Conservation (phyloP, 2,797 vertebrate species). For the Phataginus tetradactyla region DNA sequence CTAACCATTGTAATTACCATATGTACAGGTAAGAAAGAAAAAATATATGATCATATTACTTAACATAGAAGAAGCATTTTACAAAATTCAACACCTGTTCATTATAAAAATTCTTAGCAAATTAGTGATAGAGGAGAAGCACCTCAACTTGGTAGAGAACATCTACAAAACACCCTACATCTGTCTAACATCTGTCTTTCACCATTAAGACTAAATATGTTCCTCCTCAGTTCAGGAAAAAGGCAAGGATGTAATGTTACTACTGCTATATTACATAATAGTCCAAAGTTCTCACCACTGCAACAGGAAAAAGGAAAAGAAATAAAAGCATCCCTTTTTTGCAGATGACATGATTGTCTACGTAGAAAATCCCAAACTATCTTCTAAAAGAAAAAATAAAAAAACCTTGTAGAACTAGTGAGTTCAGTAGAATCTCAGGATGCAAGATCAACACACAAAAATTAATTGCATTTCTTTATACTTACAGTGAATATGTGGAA, state of each 20-base stretch:
- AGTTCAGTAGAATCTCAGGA: not conserved
- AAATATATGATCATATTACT: not conserved
- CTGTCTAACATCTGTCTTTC: not conserved
- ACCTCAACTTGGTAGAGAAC: not conserved
- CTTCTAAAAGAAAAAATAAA: not conserved
- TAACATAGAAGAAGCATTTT: not conserved
- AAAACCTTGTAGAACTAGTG: not conserved
- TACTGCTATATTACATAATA: not conserved
- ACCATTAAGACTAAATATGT: not conserved
- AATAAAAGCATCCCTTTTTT: not conserved
- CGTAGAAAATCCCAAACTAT: not conserved
- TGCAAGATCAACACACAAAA: not conserved
- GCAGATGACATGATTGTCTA: not conserved
- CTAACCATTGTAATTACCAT: not conserved
- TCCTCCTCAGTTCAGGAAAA: not conserved
- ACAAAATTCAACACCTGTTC: not conserved
- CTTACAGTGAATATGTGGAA: not conserved
- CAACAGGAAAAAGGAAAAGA: not conserved
- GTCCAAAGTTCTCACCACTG: not conserved
- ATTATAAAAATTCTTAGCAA: not conserved
- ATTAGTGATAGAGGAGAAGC: not conserved
- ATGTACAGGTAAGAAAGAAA: not conserved
- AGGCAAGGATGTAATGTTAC: not conserved
- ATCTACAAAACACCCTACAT: not conserved
- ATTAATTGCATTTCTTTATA: not conserved